Evolutionary conservation across 2,797 vertebrate genomes (phyloP), one percentile per base, ranked within the genome.

Genomic region (Lepilemur ruficaudatus): DNA sequence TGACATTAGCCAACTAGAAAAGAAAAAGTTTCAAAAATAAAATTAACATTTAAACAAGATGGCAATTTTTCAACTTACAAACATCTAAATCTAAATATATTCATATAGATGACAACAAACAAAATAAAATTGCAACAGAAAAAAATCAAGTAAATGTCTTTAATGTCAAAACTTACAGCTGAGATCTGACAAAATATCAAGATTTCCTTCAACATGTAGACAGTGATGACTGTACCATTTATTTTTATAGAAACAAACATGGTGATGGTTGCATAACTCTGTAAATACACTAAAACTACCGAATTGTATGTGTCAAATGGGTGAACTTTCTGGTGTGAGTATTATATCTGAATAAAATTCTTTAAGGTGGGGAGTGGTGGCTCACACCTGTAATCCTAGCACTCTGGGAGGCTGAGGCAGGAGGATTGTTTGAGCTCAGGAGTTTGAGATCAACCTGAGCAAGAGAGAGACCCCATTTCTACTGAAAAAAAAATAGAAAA

Each of bases 31-130:
- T 28, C 14, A 79, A 76, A 89, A 65, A 25, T 83, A 91, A 92
- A 96, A 72, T 35, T 87, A 76, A 72, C 17, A 91, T 94, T 87
- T 82, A 86, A 89, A 87, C 65, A 79, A 92, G 30, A 95, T 94
- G 23, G 32, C 15, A 84, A 43, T 86, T 94, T 96, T 89, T 91
- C 43, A 92, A 75, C 7, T 50, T 72, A 52, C 10, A 72, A 97
- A 84, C 12, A 78, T 76, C 25, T 79, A 88, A 78, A 93, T 92
- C 7, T 79, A 50, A 92, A 52, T 67, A 41, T 83, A 91, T 43
- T 93, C 52, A 89, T 48, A 82, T 30, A 75, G 8, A 75, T 38
- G 17, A 69, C 30, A 92, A 67, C 50, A 96, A 93, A 93, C 18
- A 70, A 95, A 93, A 80, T 20, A 32, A 93, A 94, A 57, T 5